Evolutionary conservation across 2,888 invertebrate species (phyloP).

Genomic region (Tipula unca): DNA sequence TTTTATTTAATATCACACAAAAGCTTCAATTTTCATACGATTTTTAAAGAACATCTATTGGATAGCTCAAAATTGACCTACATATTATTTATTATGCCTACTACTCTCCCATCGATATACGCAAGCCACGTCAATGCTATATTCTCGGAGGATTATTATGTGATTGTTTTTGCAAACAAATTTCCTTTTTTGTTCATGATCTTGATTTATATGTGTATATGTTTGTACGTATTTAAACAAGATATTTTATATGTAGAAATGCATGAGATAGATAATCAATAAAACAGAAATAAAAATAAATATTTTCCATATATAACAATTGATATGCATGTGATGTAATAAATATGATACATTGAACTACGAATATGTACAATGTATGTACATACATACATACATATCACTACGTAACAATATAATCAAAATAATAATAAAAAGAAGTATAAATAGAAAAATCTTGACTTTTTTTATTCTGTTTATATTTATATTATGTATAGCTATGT

Average conservation of each 20-base stretch:
- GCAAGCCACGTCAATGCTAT: too few relatives aligned
- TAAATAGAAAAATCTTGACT: neutral
- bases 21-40: too few relatives aligned
- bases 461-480: neutral
- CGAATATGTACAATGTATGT: neutral
- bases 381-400: neutral
- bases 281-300: neutral
- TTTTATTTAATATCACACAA: too few relatives aligned
- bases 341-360: slow-evolving; percentile 8
- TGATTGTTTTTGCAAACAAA: too few relatives aligned
- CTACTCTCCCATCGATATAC: too few relatives aligned
- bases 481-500: neutral
- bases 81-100: too few relatives aligned
- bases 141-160: too few relatives aligned
- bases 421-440: neutral
- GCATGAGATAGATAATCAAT: neutral
- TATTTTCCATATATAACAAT: neutral
- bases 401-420: neutral
- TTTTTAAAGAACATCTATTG: too few relatives aligned
- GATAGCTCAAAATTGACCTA: too few relatives aligned
- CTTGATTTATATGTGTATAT: neutral
- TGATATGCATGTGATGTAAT: neutral
- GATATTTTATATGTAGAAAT: neutral
- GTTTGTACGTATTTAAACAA: neutral
- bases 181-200: too few relatives aligned